These are phyloP conservation scores for Erythrolamprus reginae DNA, from an alignment of 2,113 vertebrate genomes.

Conservation along the genomic window DNA sequence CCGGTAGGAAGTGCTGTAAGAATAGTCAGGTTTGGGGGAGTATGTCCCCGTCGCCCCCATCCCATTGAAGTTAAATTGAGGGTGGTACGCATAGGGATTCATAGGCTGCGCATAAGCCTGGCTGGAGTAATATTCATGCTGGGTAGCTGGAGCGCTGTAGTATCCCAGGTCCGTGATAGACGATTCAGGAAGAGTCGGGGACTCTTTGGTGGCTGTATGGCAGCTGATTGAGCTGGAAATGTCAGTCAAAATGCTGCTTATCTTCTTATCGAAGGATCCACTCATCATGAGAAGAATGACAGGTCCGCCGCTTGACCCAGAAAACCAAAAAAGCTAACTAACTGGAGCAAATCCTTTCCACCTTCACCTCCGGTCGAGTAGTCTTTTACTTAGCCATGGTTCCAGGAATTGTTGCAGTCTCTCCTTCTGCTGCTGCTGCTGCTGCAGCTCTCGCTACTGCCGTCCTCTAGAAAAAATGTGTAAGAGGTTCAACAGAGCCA, in stretches of 20 bases:
- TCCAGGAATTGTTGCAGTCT: background rate
- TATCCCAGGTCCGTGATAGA: slow-evolving; percentile 95
- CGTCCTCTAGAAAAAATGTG: slow-evolving; percentile 46
- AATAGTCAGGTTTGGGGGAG: slow-evolving; percentile 89
- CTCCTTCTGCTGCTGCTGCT: too few relatives aligned
- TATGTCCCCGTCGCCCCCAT: slow-evolving; percentile 82
- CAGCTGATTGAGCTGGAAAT: slow-evolving; percentile 92
- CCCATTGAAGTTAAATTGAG: slow-evolving; percentile 89
- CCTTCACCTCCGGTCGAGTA: slow-evolving; percentile 14
- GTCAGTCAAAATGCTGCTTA: slow-evolving; percentile 89
- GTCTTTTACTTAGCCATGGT: slow-evolving; percentile 1
- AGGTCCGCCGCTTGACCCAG: background rate
- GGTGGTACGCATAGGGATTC: slow-evolving; percentile 82
- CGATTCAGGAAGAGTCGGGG: slow-evolving; percentile 92
- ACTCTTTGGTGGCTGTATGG: slow-evolving; percentile 94
- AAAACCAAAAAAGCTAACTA: background rate
- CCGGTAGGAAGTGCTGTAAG: slow-evolving; percentile 86
- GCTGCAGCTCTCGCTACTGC: background rate
- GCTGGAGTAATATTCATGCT: slow-evolving; percentile 88
- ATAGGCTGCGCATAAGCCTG: slow-evolving; percentile 83
- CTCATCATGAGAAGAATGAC: slow-evolving; percentile 77
- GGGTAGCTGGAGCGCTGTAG: slow-evolving; percentile 82
- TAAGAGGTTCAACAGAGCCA: slow-evolving; percentile 57
- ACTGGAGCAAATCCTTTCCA: background rate
- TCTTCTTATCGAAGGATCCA: slow-evolving; percentile 92